phyloP scores from a whole-genome alignment of 2,888 invertebrate species.

The Metalampra italica region DNA sequence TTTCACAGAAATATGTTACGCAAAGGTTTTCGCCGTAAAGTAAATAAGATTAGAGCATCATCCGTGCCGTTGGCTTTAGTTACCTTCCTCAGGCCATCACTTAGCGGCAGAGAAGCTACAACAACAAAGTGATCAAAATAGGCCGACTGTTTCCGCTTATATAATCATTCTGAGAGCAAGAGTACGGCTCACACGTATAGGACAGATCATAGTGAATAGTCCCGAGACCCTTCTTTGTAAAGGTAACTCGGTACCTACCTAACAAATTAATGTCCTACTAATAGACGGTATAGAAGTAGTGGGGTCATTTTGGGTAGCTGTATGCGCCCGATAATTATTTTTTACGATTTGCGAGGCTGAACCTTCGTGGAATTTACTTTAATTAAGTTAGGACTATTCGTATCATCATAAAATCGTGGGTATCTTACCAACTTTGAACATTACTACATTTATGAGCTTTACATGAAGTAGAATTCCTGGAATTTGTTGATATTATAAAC shows the following conservation, averaged over 20 bases:
- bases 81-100: background rate
- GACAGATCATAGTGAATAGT: background rate
- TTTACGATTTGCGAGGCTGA: no score
- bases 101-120: background rate
- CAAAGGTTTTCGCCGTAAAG: slow-evolving; percentile 4
- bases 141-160: background rate
- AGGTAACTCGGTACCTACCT: background rate
- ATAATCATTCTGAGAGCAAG: background rate
- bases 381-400: no score
- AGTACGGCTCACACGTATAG: background rate
- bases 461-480: no score
- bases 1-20: slow-evolving; percentile 17
- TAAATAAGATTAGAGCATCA: background rate
- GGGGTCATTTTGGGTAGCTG: background rate
- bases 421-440: no score
- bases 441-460: no score
- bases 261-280: background rate
- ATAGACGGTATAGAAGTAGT: background rate
- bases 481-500: no score
- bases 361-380: no score
- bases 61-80: background rate
- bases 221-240: background rate
- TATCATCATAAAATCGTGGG: no score
- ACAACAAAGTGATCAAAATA: background rate
- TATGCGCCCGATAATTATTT: no score